A percentile compares a stretch with the other conserved stretches of the same genome.
These are phyloP conservation scores for Epirrhoe tristata DNA, from an alignment of 2,888 invertebrate species.

Conservation along the genomic window DNA sequence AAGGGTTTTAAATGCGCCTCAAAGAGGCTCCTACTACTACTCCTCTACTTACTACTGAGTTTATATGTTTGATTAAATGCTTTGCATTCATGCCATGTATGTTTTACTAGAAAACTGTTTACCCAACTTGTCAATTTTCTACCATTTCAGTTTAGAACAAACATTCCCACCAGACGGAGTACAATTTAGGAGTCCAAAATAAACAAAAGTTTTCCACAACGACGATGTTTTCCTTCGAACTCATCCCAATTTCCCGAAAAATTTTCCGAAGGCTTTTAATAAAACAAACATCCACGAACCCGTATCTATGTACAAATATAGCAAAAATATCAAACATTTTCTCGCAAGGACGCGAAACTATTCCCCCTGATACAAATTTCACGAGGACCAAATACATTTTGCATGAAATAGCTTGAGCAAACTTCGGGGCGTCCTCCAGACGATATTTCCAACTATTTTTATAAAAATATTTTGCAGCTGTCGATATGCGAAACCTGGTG, in stretches of 20 bases:
- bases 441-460: conserved; percentile 62
- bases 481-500: conserved; percentile 36
- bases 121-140: neutral
- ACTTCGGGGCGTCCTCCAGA: conserved; percentile 53
- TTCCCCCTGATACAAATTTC: conserved; percentile 68
- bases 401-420: conserved; percentile 67
- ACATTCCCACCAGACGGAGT: conserved; percentile 7
- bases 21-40: no score
- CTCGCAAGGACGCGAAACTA: conserved; percentile 59
- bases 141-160: conserved; percentile 9
- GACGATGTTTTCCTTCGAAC: conserved; percentile 27
- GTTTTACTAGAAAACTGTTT: neutral
- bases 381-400: conserved; percentile 74
- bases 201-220: conserved; percentile 27
- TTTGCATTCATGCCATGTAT: neutral
- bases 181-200: conserved; percentile 14
- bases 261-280: conserved; percentile 41
- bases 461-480: conserved; percentile 50
- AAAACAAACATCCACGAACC: conserved; percentile 44
- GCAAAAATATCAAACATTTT: conserved; percentile 63
- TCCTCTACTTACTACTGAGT: no score
- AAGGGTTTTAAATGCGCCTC: no score
- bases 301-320: conserved; percentile 48
- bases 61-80: neutral
- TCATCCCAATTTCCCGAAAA: conserved; percentile 37